Evolutionary conservation across 1,140 invertebrate genomes (phyloP), one percentile per base, ranked within the genome.

Genomic region (Berghia stephanieae): DNA sequence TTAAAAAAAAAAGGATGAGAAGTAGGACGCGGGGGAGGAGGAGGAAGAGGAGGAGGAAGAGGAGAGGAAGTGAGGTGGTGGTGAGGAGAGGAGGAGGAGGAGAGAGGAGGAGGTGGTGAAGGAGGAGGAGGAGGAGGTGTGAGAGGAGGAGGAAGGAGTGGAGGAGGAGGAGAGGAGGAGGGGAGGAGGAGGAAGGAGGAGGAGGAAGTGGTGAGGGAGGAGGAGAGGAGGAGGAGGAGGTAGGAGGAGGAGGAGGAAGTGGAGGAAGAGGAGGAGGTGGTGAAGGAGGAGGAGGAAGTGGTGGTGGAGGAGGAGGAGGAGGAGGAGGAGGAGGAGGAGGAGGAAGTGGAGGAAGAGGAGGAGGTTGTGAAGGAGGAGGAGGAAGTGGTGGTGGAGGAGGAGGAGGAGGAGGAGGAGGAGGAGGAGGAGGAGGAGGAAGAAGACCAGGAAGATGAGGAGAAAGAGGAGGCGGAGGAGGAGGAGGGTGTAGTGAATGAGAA

Each of bases 281-380:
- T n/a, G n/a, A n/a, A n/a, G n/a, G n/a, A n/a, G n/a, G 57, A 60
- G 57, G n/a, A n/a, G 2, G 57, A 63, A 34, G 36, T 24, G 36
- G 57, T 13, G 57, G 36, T 34, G 42, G n/a, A 67, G 63, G 42
- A 16, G 42, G 63, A 67, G n/a, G 42, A 38, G 42, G n/a, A 67
- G 63, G 42, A 38, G 31, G 63, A 67, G 63, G 42, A 38, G 42
- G 63, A 67, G 63, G n/a, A n/a, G n/a, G n/a, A n/a, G n/a, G n/a
- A n/a, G n/a, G n/a, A n/a, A n/a, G n/a, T n/a, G n/a, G n/a, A n/a
- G n/a, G n/a, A n/a, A n/a, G n/a, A n/a, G n/a, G n/a, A n/a, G n/a
- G n/a, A n/a, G n/a, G n/a, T n/a, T n/a, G n/a, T n/a, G n/a, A n/a
- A n/a, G n/a, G n/a, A n/a, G n/a, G n/a, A n/a, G n/a, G n/a, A n/a